A percentile compares a stretch with the other conserved stretches of the same genome.
phyloP scores from a whole-genome alignment of 2,113 vertebrate genomes.

The Xenotilapia caudafasciata region DNA sequence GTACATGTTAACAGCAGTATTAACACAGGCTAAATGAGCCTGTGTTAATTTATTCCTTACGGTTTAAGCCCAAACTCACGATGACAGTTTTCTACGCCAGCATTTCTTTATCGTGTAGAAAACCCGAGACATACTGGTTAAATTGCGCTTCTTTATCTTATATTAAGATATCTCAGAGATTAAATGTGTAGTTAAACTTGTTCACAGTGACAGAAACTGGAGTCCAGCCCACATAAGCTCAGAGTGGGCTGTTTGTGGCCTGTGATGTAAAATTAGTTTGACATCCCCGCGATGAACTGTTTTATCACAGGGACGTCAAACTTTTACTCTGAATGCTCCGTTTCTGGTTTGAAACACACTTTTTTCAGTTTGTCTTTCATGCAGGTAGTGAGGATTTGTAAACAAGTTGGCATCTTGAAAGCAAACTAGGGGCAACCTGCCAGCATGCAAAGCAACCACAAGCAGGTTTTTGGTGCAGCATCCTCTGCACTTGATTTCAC shows the following conservation, averaged over 20 bases:
- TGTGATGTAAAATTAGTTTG: not conserved
- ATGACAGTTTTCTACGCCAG: not conserved
- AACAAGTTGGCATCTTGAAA: not conserved
- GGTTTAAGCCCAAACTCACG: not conserved
- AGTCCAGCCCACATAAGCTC: not conserved
- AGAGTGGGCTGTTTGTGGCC: not conserved
- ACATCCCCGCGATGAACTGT: not conserved
- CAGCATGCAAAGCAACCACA: not conserved
- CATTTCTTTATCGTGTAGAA: not conserved
- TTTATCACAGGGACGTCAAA: not conserved
- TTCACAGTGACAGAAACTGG: not conserved
- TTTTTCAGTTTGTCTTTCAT: not conserved
- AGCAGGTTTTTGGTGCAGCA: not conserved
- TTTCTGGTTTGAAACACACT: not conserved
- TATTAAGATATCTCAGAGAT: not conserved
- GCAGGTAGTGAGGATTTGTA: not conserved
- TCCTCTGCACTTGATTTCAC: not conserved
- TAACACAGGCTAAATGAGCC: not conserved
- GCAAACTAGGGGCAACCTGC: not conserved
- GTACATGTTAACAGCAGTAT: not conserved
- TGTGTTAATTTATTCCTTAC: not conserved
- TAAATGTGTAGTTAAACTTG: not conserved
- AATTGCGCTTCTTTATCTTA: not conserved
- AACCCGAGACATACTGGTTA: not conserved
- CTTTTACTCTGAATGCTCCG: not conserved